Evolutionary conservation across 2,888 invertebrate species (phyloP).

Genomic region (Lochmaea crataegi): DNA sequence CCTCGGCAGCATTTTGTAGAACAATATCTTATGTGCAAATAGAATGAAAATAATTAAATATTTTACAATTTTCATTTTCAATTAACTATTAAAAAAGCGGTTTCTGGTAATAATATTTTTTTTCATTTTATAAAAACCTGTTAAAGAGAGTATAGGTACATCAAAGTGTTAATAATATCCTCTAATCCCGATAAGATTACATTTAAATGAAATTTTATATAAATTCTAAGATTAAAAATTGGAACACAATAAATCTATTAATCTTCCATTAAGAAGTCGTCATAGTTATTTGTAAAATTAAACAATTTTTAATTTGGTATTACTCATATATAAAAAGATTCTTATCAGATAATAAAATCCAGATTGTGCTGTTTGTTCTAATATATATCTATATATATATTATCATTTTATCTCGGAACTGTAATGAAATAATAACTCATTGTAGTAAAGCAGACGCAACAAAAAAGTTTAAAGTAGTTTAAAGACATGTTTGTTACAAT

Average conservation of each 20-base stretch:
- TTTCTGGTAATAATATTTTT: no score
- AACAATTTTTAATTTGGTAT: not conserved
- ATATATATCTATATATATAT: conserved; percentile 25
- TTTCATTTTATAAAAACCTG: no score
- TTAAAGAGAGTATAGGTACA: no score
- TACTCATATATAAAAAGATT: conserved; percentile 27
- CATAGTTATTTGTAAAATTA: no score
- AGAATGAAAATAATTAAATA: not conserved
- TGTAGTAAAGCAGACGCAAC: not conserved
- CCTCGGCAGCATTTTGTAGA: not conserved
- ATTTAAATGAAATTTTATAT: no score
- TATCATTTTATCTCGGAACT: conserved; percentile 31
- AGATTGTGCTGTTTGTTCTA: conserved; percentile 36
- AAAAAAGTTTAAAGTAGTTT: conserved; percentile 22
- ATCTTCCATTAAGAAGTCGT: no score
- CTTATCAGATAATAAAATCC: conserved; percentile 40
- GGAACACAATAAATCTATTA: no score
- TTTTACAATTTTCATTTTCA: no score
- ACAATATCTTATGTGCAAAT: not conserved
- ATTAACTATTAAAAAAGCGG: no score
- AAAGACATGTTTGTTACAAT: conserved; percentile 19
- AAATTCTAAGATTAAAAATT: no score
- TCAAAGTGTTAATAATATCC: no score
- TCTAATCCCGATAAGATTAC: no score
- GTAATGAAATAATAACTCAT: conserved; percentile 25